phyloP scores from a whole-genome alignment of 2,888 invertebrate genomes.

The Dasypogon diadema region DNA sequence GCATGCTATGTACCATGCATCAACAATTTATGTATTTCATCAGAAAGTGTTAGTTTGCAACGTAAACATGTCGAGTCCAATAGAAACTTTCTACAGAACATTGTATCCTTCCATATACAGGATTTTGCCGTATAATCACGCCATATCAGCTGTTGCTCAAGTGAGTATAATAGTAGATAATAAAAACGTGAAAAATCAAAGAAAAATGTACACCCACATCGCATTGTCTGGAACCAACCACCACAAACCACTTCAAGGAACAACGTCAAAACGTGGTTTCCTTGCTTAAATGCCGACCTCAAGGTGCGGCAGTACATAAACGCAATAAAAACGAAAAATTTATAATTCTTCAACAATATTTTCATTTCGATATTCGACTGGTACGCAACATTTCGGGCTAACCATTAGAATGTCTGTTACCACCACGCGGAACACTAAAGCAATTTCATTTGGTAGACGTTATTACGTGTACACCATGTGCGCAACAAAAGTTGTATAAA shows the following conservation, averaged over 20 bases:
- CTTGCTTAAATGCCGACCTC: no score
- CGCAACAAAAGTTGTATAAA: slow-evolving; percentile 9
- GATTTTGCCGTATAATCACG: background rate
- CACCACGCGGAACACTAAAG: background rate
- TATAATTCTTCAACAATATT: no score
- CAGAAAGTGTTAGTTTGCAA: background rate
- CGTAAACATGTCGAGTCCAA: background rate
- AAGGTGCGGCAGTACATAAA: no score
- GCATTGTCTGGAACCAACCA: background rate
- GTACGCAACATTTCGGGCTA: no score
- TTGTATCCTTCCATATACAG: background rate
- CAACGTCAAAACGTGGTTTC: no score
- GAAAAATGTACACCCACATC: background rate
- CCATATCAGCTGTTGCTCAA: background rate
- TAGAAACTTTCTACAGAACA: background rate
- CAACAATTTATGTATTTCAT: background rate
- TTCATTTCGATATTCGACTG: no score
- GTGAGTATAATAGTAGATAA: background rate
- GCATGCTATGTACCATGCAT: background rate
- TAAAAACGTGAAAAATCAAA: background rate
- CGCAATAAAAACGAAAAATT: no score
- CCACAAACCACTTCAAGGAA: no score
- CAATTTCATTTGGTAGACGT: background rate
- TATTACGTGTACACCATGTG: background rate
- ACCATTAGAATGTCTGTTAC: background rate